phyloP scores from a whole-genome alignment of 2,797 vertebrate species.

The Sebastolobus altivelis region DNA sequence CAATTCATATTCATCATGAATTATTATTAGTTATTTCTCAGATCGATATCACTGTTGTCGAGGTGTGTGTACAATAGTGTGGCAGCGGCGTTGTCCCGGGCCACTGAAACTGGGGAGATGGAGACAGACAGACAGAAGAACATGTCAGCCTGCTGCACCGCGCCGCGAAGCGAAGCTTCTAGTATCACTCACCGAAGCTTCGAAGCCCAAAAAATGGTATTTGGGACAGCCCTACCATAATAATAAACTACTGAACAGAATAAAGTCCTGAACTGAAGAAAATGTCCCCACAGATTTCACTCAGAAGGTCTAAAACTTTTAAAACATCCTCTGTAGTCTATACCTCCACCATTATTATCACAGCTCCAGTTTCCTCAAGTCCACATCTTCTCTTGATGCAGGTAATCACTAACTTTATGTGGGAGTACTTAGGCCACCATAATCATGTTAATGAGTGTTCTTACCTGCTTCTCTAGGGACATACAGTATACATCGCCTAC shows the following conservation, averaged over 20 bases:
- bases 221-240: accelerated
- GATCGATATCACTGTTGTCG: no score
- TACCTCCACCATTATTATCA: not conserved
- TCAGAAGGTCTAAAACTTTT: not conserved
- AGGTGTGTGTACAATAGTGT: no score
- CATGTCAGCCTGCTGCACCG: no score
- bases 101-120: no score
- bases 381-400: not conserved
- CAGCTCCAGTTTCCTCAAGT: not conserved
- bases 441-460: not conserved
- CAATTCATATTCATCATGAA: no score
- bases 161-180: no score
- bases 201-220: no score
- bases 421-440: not conserved
- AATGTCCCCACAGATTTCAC: not conserved
- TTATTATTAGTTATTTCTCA: no score
- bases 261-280: not conserved
- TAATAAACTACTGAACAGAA: not conserved
- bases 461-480: not conserved
- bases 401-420: not conserved
- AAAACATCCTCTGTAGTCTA: not conserved
- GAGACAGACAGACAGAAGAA: no score
- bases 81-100: no score
- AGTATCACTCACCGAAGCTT: no score
- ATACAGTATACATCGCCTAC: not conserved